These are phyloP conservation scores for Prenolepis imparis DNA, from an alignment of 2,888 invertebrate genomes.

Conservation along the genomic window DNA sequence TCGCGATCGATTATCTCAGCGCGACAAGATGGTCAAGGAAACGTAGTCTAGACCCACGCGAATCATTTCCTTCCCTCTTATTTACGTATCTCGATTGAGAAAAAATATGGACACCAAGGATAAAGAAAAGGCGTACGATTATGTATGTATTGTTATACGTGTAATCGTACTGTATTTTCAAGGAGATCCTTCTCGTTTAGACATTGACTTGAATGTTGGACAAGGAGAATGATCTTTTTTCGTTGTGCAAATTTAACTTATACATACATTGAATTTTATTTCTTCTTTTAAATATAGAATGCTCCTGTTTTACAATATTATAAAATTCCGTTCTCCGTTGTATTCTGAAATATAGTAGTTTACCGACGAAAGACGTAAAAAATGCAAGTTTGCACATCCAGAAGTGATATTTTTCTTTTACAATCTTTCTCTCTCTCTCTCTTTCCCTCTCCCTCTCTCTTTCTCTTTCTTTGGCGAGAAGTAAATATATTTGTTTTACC, in stretches of 20 bases:
- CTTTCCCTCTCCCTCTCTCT: conserved; percentile 24
- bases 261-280: background rate
- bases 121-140: background rate
- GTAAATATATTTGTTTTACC: conserved; percentile 28
- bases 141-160: no score
- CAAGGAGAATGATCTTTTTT: conserved; percentile 6
- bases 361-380: background rate
- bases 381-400: background rate
- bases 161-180: background rate
- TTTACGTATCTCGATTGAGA: conserved; percentile 23
- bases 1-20: conserved; percentile 77
- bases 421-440: background rate
- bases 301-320: background rate
- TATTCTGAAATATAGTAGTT: background rate
- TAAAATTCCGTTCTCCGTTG: background rate
- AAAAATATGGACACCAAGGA: conserved; percentile 3
- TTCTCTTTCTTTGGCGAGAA: background rate
- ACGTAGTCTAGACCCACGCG: conserved; percentile 53
- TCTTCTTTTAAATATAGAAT: conserved; percentile 9
- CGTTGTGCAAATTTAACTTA: background rate
- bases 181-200: background rate
- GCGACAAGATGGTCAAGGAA: conserved; percentile 59
- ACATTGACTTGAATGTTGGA: background rate
- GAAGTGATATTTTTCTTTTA: conserved; percentile 10
- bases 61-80: conserved; percentile 18